Base-by-base conservation (phyloP, 2,113 vertebrate species). In the Chelonoidis abingdonii region DNA sequence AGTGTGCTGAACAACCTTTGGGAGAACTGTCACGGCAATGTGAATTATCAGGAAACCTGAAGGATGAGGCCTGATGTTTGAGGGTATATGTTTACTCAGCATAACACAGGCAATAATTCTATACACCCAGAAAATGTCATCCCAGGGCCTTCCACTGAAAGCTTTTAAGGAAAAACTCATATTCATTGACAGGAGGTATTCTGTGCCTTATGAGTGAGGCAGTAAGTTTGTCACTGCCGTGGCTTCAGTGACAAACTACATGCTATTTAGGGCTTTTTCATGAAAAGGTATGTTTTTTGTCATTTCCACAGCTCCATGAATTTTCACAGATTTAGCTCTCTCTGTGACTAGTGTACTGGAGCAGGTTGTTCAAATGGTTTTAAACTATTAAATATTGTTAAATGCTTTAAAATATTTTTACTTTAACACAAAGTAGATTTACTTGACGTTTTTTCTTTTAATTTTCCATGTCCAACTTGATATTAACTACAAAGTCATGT, bases 61-160 rank as follows among this genome's bases (percentile, higher is more conserved):
- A 94, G 95, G 91, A 56, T 29, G 25, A 88, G 80, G 69, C 91
- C 89, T 94, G 85, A 93, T 95, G 94, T 97, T 80, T 93, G 93
- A 89, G 85, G 78, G 56, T 47, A 95, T 93, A 35, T 88, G 52
- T 86, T 86, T 95, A 80, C 86, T 92, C 89, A 59, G 2, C 56
- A 81, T 96, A 89, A 93, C 44, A 87, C 56, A 82, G 94, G 89
- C 83, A 92, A 85, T 96, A 91, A 94, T 94, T 95, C 85, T 93
- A 65, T 6, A 11, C 59, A 27, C 25, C 85, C 52, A 21, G 75
- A 84, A 94, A 47, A 83, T 95, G 80, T 94, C 94, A 95, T 72
- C 56, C 47, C 41, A 4, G 6, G 52, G 86, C 44, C 52, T 92
- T 92, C 88, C 53, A 78, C 94, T 87, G 72, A 93, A 82, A 57